These are phyloP conservation scores for Rhombomys opimus DNA, from an alignment of 2,113 vertebrate species.

Conservation along the genomic window DNA sequence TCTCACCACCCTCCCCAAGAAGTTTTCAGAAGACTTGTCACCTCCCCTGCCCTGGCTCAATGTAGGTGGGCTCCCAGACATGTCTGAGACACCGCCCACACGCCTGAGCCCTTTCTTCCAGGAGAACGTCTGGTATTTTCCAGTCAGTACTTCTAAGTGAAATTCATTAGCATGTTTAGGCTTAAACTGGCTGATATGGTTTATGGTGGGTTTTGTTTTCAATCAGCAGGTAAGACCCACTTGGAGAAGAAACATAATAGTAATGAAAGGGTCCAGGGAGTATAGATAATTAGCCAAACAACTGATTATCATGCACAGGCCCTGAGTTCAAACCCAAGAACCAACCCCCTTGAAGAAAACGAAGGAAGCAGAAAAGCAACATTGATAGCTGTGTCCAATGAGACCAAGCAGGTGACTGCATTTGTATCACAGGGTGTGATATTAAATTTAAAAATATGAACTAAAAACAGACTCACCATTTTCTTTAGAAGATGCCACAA, in stretches of 20 bases:
- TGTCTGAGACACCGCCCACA: neutral
- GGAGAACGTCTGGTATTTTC: neutral
- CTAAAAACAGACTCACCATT: neutral
- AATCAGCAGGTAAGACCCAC: neutral
- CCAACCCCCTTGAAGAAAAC: neutral
- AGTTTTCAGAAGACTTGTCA: neutral
- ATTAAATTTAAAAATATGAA: neutral
- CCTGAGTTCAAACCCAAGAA: neutral
- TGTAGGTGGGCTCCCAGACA: neutral
- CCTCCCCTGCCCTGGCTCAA: neutral
- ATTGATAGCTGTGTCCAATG: no score
- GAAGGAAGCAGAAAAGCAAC: neutral
- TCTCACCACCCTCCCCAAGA: neutral
- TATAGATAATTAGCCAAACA: neutral
- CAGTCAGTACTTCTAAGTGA: neutral
- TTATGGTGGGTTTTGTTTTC: neutral
- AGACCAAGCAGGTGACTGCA: no score
- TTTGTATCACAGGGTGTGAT: neutral
- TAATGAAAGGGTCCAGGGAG: neutral
- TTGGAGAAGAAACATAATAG: neutral
- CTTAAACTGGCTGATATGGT: neutral
- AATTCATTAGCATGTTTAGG: neutral
- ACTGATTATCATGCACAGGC: neutral
- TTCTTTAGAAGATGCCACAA: neutral
- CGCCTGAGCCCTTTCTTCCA: neutral